Conservation (phyloP, 1,140 invertebrate genomes). For the Zaprionus gabonicus region DNA sequence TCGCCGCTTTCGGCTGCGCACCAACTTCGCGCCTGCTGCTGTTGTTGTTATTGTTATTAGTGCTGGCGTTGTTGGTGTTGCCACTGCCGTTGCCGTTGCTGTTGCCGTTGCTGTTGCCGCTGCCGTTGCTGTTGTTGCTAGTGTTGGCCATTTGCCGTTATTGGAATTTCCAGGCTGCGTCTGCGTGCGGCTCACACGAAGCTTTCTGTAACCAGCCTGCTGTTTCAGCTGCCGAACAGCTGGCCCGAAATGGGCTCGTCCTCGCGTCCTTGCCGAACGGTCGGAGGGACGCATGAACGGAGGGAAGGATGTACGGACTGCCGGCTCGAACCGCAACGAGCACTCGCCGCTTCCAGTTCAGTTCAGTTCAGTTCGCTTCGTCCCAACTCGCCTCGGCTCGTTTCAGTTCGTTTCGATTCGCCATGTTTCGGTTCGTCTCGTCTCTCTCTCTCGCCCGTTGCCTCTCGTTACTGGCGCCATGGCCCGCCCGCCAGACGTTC, state of each 20-base stretch:
- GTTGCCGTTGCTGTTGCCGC: not conserved
- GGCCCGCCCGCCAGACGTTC: constrained; percentile 33
- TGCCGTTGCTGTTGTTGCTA: constrained; percentile 17
- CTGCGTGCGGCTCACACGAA: constrained; percentile 37
- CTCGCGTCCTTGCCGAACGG: constrained; percentile 36
- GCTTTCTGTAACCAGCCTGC: constrained; percentile 36
- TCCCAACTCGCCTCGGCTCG: constrained; percentile 14
- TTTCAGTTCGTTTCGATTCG: constrained; percentile 29
- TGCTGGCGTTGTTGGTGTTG: not conserved
- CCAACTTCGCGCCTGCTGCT: constrained; percentile 46
- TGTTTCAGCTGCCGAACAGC: constrained; percentile 50
- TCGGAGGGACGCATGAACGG: not conserved
- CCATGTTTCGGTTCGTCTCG: constrained; percentile 26
- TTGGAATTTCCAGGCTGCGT: constrained; percentile 55
- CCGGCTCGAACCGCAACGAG: constrained; percentile 15
- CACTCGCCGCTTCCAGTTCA: constrained; percentile 45
- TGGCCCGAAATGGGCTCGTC: constrained; percentile 51
- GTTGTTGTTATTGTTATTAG: not conserved
- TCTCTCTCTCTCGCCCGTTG: constrained; percentile 12
- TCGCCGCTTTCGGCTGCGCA: constrained; percentile 48
- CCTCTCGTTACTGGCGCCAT: constrained; percentile 28
- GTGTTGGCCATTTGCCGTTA: constrained; percentile 41
- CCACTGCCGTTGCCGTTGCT: constrained; percentile 8
- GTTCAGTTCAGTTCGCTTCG: constrained; percentile 25
- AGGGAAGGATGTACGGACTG: not conserved